Base-by-base conservation (phyloP, 2,888 invertebrate genomes). In the Hydrotaea diabolus region DNA sequence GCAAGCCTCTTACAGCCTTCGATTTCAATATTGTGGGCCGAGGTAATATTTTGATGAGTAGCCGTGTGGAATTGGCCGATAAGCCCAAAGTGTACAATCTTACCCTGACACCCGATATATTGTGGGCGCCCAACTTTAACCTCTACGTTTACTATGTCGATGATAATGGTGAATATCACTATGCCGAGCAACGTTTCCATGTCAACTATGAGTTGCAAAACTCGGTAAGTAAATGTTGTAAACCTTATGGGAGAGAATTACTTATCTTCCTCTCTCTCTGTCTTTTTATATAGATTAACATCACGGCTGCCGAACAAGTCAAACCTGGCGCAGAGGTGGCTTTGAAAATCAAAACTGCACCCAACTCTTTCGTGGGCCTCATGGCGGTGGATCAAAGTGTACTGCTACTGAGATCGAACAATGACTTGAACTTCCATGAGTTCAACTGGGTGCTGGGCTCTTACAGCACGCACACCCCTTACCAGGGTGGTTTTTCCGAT, bases 351-450 rank as follows among this genome's bases (percentile, higher is more conserved):
- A 93, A 94, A n/a, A 96, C 98, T 0, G 96, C 96, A 88, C 96
- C 97, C 0, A 96, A 97, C 88, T 97, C 98, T 0, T 95, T 96
- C 87, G 96, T 98, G 2, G 98, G 97, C 0, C 92, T 99, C 8
- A 92, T 98, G 86, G 98, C 97, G 0, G 95, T 97, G 1, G 98
- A 99, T 92, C 95, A 97, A 91, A 96, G 96, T 89, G 96, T 96
- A 1, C 91, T 96, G 1, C 90, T 96, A 1, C 92, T 97, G 57
- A 95, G 95, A 89, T 93, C 93, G 39, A 96, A 96, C 71, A 92
- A 92, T 72, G 94, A 94, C 86, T 83, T 94, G 0, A 90, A 90
- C 1, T 90, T 94, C 91, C 92, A 93, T 21, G 92, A 94, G 88
- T 94, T 96, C 0, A 91, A 94, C 46, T 93, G 94, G 86, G 95